Conservation (phyloP, 2,888 invertebrate genomes). For the Polia nebulosa region DNA sequence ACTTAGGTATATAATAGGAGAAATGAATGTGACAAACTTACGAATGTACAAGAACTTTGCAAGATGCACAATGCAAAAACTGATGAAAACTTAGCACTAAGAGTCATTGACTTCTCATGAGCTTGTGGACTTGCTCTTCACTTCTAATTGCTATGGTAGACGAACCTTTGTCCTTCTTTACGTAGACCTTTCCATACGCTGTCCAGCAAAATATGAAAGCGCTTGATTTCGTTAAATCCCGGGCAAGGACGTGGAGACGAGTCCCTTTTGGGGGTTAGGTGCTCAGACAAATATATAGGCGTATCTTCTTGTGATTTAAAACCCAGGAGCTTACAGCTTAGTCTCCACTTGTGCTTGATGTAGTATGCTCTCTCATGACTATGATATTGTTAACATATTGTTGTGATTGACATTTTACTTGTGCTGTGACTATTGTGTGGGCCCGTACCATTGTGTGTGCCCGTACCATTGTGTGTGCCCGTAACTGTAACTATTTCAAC, state of each 20-base stretch:
- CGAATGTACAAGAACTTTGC: too few relatives aligned
- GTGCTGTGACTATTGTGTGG: too few relatives aligned
- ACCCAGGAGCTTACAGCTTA: conserved; percentile 10
- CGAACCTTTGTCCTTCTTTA: conserved; percentile 7
- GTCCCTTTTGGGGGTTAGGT: conserved; percentile 12
- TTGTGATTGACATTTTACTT: too few relatives aligned
- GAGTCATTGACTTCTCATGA: background rate
- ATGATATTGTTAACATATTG: too few relatives aligned
- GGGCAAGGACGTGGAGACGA: conserved; percentile 17
- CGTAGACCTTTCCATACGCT: conserved; percentile 1
- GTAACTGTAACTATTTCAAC: too few relatives aligned
- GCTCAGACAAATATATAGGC: conserved; percentile 1
- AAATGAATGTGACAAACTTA: too few relatives aligned
- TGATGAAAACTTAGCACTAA: too few relatives aligned
- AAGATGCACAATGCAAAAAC: too few relatives aligned
- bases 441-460: too few relatives aligned
- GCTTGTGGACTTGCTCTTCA: too few relatives aligned
- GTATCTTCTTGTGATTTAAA: conserved; percentile 11
- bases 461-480: too few relatives aligned
- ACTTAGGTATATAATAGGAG: too few relatives aligned
- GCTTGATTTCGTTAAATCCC: conserved; percentile 10
- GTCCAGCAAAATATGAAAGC: conserved; percentile 24
- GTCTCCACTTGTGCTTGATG: background rate
- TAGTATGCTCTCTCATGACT: background rate
- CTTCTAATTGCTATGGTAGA: conserved; percentile 1